phyloP scores from a whole-genome alignment of 2,888 invertebrate genomes.

The Drosophila prostipennis region DNA sequence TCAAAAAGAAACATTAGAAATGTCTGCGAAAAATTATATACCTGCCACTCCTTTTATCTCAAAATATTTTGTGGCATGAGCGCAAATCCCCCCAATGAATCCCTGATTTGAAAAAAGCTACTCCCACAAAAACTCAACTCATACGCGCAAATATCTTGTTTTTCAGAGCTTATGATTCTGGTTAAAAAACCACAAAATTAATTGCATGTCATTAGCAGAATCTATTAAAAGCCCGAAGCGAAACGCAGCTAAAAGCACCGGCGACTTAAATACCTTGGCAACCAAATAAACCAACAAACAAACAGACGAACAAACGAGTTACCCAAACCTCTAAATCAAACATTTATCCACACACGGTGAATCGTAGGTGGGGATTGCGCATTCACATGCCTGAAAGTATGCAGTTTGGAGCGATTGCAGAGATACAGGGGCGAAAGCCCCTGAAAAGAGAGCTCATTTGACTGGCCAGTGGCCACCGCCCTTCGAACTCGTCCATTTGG shows the following conservation, averaged over 20 bases:
- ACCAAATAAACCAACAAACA: constrained; percentile 21
- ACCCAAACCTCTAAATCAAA: constrained; percentile 39
- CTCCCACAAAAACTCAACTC: neutral
- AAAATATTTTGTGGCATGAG: neutral
- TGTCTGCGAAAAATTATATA: too few relatives aligned
- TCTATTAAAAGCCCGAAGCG: constrained; percentile 37
- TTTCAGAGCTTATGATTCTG: constrained; percentile 26
- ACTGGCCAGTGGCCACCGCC: constrained; percentile 3
- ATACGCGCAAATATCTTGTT: neutral
- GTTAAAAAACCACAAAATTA: constrained; percentile 62
- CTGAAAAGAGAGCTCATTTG: constrained; percentile 25
- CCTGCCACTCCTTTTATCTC: too few relatives aligned
- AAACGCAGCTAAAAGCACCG: constrained; percentile 6
- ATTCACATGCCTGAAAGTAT: constrained; percentile 47
- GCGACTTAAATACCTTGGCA: constrained; percentile 47
- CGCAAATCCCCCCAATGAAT: neutral
- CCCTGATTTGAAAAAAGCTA: neutral
- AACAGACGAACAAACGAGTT: constrained; percentile 16
- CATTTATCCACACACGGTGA: constrained; percentile 32
- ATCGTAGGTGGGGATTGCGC: constrained; percentile 9
- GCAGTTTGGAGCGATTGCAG: constrained; percentile 22
- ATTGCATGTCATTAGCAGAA: constrained; percentile 72
- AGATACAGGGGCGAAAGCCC: constrained; percentile 11
- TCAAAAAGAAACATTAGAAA: too few relatives aligned
- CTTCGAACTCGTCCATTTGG: constrained; percentile 11